These are phyloP conservation scores for Mormoops blainvillei DNA, from an alignment of 2,113 vertebrate species.

Conservation along the genomic window DNA sequence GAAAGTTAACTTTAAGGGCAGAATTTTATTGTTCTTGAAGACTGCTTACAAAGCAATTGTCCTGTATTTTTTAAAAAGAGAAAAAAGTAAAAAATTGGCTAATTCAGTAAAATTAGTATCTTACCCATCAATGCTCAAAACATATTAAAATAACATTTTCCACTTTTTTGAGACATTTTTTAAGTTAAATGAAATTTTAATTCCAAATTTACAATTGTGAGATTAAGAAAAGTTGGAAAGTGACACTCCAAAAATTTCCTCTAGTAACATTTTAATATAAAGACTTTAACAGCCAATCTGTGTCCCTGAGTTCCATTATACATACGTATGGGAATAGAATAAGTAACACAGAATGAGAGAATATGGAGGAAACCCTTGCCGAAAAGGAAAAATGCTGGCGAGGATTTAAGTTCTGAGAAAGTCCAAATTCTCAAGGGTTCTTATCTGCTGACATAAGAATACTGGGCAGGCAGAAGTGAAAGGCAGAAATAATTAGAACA, in stretches of 20 bases:
- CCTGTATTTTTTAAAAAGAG: neutral
- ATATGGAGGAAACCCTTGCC: neutral
- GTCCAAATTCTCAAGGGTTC: constrained; percentile 12
- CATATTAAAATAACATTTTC: neutral
- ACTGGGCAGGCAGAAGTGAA: neutral
- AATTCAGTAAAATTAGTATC: constrained; percentile 4
- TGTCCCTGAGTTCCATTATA: neutral
- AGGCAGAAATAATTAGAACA: constrained; percentile 18
- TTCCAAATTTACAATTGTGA: constrained; percentile 35
- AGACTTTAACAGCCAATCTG: neutral
- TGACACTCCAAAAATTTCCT: neutral
- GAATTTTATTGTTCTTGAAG: neutral
- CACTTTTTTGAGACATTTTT: constrained; percentile 34
- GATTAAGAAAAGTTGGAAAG: constrained; percentile 13
- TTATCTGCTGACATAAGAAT: constrained; percentile 18
- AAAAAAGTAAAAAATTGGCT: neutral
- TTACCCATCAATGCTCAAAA: neutral
- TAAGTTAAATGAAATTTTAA: constrained; percentile 44
- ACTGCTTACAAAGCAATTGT: neutral
- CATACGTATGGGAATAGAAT: neutral
- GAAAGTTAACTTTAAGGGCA: neutral
- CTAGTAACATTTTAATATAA: neutral
- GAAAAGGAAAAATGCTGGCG: neutral
- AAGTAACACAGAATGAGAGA: constrained; percentile 18
- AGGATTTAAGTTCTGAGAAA: constrained; percentile 3